Conservation (phyloP, 2,797 vertebrate species). For the Anas capensis region DNA sequence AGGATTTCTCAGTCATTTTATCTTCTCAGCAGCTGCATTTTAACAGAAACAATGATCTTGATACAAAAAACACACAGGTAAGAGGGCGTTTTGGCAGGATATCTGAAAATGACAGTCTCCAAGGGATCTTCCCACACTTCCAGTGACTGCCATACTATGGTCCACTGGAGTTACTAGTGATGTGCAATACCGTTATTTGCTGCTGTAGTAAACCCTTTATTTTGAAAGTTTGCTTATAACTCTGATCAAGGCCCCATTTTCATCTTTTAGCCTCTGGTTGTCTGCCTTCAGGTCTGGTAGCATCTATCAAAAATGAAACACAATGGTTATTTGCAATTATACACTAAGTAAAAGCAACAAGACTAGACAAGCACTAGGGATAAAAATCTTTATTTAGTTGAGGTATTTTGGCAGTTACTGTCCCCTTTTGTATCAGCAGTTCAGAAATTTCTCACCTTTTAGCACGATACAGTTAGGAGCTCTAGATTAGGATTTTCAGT, state of each 20-base stretch:
- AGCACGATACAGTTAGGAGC: background rate
- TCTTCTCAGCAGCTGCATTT: conserved; percentile 88
- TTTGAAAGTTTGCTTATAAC: conserved; percentile 99
- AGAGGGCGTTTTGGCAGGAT: conserved; percentile 86
- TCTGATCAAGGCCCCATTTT: conserved; percentile 99
- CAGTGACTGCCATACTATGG: conserved; percentile 80
- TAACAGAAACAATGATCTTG: conserved; percentile 87
- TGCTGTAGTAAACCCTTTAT: conserved; percentile 86
- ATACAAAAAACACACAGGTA: conserved; percentile 80
- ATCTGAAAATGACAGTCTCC: conserved; percentile 81
- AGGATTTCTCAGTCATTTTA: conserved; percentile 88
- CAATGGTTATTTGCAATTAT: background rate
- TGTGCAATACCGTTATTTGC: conserved; percentile 91
- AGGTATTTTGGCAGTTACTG: background rate
- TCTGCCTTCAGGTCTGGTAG: conserved; percentile 99
- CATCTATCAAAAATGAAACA: conserved; percentile 85
- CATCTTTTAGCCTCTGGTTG: conserved; percentile 99
- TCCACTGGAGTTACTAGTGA: conserved; percentile 86
- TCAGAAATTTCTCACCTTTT: background rate
- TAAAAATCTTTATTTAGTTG: background rate
- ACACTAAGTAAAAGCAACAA: background rate
- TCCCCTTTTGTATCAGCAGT: background rate
- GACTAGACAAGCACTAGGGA: background rate
- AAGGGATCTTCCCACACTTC: conserved; percentile 76
- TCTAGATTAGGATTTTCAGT: background rate